A percentile compares a stretch with the other conserved stretches of the same genome.
Evolutionary conservation across 2,797 vertebrate species (phyloP).

Genomic region (Botia kubotai): DNA sequence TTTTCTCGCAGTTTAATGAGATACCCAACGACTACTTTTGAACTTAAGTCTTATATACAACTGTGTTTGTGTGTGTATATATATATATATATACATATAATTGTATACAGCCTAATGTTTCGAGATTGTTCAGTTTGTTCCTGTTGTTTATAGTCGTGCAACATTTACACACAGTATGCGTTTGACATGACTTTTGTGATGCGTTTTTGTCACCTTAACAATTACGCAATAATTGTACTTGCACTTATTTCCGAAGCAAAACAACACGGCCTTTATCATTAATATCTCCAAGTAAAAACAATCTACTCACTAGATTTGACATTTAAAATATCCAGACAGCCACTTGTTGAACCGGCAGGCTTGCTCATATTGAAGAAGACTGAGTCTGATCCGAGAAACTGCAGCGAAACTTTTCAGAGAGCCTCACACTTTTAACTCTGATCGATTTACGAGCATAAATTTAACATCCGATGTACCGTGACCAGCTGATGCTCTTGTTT

Average conservation of each 20-base stretch:
- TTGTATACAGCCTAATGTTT: background rate
- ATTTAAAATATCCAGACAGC: constrained; percentile 86
- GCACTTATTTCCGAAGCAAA: background rate
- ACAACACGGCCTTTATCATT: background rate
- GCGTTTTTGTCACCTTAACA: background rate
- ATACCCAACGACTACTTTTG: background rate
- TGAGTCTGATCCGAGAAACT: constrained; percentile 58
- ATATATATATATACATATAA: background rate
- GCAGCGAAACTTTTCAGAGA: constrained; percentile 52
- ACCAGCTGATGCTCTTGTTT: background rate
- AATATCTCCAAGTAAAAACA: constrained; percentile 26
- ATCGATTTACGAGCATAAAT: background rate
- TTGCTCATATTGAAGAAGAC: constrained; percentile 90
- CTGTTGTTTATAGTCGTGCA: background rate
- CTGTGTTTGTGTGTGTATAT: background rate
- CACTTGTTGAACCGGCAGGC: constrained; percentile 98
- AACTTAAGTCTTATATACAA: background rate
- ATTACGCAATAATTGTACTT: background rate
- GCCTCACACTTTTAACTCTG: constrained; percentile 2
- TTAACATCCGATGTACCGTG: constrained; percentile 6
- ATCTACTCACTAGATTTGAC: constrained; percentile 85
- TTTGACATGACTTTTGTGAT: background rate
- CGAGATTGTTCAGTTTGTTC: background rate
- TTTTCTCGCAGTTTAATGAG: background rate
- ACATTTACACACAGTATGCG: constrained; percentile 4